A percentile compares a stretch with the other conserved stretches of the same genome.
These are phyloP conservation scores for Sebastes miniatus DNA, from an alignment of 2,797 vertebrate species.

Conservation along the genomic window DNA sequence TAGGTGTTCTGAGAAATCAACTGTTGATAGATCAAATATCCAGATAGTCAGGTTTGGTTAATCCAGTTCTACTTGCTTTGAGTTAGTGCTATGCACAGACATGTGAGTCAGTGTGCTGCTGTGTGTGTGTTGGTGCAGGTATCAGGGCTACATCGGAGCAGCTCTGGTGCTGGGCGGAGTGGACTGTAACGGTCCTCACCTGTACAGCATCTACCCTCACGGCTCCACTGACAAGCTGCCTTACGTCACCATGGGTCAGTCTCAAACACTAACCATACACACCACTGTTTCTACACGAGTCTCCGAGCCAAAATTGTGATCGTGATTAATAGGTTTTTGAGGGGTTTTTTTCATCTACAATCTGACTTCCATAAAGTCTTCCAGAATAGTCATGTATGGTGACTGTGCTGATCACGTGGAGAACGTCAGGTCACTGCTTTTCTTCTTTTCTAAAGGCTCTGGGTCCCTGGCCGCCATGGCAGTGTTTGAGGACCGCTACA, in stretches of 20 bases:
- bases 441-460: slow-evolving; percentile 82
- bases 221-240: slow-evolving; percentile 97
- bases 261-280: not conserved
- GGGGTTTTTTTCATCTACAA: no score
- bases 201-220: slow-evolving; percentile 98
- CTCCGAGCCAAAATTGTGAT: no score
- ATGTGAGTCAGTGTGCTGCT: not conserved
- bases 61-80: not conserved
- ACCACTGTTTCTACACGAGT: not conserved
- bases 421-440: not conserved
- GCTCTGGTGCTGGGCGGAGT: slow-evolving; percentile 94
- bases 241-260: slow-evolving; percentile 98
- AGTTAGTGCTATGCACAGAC: not conserved
- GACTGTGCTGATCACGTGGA: not conserved
- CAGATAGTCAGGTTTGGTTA: not conserved
- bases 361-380: not conserved
- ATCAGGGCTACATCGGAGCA: slow-evolving; percentile 97
- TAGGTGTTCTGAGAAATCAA: not conserved
- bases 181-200: slow-evolving; percentile 91
- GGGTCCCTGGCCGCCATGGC: slow-evolving; percentile 97
- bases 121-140: slow-evolving; percentile 77
- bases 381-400: fast-evolving
- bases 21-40: not conserved
- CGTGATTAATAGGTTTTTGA: fast-evolving
- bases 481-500: slow-evolving; percentile 95